Evolutionary conservation across 2,113 vertebrate species (phyloP), one percentile per base, ranked within the genome.

Genomic region (Percopsis transmontana): DNA sequence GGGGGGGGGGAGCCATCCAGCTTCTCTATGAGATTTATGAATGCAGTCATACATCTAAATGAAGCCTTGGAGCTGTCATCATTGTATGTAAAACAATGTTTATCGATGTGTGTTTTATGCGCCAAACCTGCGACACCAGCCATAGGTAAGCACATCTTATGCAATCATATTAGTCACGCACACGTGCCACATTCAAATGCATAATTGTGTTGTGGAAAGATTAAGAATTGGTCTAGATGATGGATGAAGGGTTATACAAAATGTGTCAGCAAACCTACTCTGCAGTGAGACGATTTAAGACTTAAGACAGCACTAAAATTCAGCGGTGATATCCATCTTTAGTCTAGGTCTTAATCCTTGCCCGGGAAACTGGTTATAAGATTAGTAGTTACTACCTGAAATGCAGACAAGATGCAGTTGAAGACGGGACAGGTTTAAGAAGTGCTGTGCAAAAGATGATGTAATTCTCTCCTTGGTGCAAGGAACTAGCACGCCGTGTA

Each of bases 31-130:
- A 67, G 80, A 76, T 8, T 54, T 73, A 79, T 69, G 73, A 82
- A 84, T 73, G 63, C 57, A 60, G 57, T 63, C 67, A 82, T 85
- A 60, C 81, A 89, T 84, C 81, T 72, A 77, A 78, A 82, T 70
- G 68, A 61, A 74, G 65, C 62, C 0, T 2, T 19, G 16, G 41
- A 79, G 62, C 67, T 82, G 85, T 79, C 74, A 63, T 54, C 63
- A 41, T 60, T 71, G 59, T 76, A 58, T 83, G 78, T 82, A 81
- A 77, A 79, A 76, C 59, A 68, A 48, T 18, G 53, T 68, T 72
- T 38, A 58, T 52, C 38, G 42, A 59, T 47, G 54, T 58, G 72
- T 42, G 68, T 41, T 53, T 81, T 60, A 69, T 62, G 58, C 66
- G 62, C 23, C 40, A 62, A 53, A 74, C 80, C 47, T 79, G 66